Conservation (phyloP, 2,888 invertebrate species). For the Gastrophysa polygoni region DNA sequence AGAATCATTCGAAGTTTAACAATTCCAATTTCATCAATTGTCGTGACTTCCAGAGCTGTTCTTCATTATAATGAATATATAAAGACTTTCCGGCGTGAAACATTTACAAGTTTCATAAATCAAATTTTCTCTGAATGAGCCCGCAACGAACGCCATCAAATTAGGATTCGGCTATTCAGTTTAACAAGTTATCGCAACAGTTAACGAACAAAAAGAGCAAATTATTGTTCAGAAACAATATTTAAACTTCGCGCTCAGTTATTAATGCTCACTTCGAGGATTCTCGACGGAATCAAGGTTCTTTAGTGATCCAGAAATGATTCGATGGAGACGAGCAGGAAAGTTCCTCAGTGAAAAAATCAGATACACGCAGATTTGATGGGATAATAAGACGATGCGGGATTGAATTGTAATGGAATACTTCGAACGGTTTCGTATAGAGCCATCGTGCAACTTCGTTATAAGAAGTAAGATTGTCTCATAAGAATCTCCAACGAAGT, state of each 20-base stretch:
- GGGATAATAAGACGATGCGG: too few relatives aligned
- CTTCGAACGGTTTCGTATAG: too few relatives aligned
- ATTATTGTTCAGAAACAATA: conserved; percentile 29
- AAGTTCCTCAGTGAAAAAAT: neutral
- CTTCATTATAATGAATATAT: conserved; percentile 4
- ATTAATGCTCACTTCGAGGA: conserved; percentile 15
- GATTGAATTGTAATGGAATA: neutral
- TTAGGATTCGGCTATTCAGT: conserved; percentile 26
- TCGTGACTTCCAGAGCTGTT: neutral
- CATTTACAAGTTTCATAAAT: conserved; percentile 25
- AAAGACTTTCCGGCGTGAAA: conserved; percentile 1
- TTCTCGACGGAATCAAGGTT: conserved; percentile 2
- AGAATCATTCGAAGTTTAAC: neutral
- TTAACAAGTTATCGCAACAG: conserved; percentile 27
- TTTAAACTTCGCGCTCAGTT: conserved; percentile 23
- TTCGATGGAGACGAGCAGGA: conserved; percentile 1
- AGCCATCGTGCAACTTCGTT: too few relatives aligned
- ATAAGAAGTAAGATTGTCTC: too few relatives aligned
- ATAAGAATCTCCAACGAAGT: too few relatives aligned
- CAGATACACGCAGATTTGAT: neutral
- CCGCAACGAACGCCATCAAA: conserved; percentile 27
- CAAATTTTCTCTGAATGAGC: conserved; percentile 22
- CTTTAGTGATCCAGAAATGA: conserved; percentile 1
- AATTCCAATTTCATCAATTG: neutral
- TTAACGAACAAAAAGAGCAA: conserved; percentile 22